Conservation (phyloP, 2,888 invertebrate genomes). For the Heteropelma amictum region DNA sequence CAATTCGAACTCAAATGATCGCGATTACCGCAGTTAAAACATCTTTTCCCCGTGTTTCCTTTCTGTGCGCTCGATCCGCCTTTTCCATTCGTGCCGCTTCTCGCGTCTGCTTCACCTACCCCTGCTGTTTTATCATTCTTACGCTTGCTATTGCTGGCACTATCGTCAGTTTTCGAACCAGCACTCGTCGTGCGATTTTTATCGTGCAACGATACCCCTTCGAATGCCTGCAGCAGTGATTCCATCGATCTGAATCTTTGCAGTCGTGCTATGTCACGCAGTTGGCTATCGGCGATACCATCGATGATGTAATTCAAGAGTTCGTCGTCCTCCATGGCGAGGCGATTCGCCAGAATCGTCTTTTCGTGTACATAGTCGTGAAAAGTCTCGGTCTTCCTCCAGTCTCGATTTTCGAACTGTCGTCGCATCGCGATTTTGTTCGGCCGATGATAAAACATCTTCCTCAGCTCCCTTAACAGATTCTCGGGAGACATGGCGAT, state of each 20-base stretch:
- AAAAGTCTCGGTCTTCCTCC: not conserved
- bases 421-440: conserved; percentile 8
- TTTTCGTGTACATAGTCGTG: too few species aligned
- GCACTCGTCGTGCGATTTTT: conserved; percentile 1
- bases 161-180: not conserved
- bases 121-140: not conserved
- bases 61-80: too few species aligned
- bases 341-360: conserved; percentile 9
- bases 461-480: not conserved
- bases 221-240: conserved; percentile 17
- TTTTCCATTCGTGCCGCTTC: too few species aligned
- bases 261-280: conserved; percentile 41
- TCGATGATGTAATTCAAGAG: conserved; percentile 47
- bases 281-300: conserved; percentile 36
- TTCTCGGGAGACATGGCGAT: not conserved
- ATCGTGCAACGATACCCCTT: conserved; percentile 4
- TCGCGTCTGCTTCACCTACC: not conserved
- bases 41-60: not conserved
- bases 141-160: not conserved
- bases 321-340: conserved; percentile 36
- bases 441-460: not conserved
- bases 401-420: not conserved
- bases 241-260: conserved; percentile 5
- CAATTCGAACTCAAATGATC: not conserved
- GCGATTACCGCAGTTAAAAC: not conserved